phyloP scores from a whole-genome alignment of 2,797 vertebrate genomes.

The Nyctalus aviator region DNA sequence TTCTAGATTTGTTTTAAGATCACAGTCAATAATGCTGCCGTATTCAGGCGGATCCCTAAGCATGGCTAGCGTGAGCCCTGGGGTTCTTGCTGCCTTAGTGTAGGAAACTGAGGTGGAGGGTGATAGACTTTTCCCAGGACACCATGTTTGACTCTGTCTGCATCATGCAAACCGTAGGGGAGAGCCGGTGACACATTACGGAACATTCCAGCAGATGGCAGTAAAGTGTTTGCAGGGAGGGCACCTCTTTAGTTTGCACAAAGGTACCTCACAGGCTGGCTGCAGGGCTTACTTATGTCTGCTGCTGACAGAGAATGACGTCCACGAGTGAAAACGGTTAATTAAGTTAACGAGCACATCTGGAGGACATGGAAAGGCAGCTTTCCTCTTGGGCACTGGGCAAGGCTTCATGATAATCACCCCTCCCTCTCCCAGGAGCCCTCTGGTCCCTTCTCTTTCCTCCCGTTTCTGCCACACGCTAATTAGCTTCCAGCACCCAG shows the following conservation, averaged over 20 bases:
- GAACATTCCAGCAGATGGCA: slow-evolving; percentile 72
- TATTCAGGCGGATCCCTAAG: not conserved
- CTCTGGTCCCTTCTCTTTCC: not conserved
- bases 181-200: not conserved
- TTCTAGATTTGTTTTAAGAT: not conserved
- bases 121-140: fast-evolving
- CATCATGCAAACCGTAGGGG: not conserved
- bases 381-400: not conserved
- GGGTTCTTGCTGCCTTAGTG: not conserved
- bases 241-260: not conserved
- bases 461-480: not conserved
- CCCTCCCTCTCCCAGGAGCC: not conserved
- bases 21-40: not conserved
- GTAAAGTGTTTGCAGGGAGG: slow-evolving; percentile 10
- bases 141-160: not conserved
- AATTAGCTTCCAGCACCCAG: not conserved
- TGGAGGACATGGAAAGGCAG: not conserved
- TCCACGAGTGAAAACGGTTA: not conserved
- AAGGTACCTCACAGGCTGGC: not conserved
- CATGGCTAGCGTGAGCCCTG: not conserved
- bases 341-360: not conserved
- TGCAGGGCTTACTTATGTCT: not conserved
- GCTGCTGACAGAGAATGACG: not conserved
- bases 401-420: not conserved
- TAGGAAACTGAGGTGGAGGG: not conserved